A percentile compares a stretch with the other conserved stretches of the same genome.
phyloP scores from a whole-genome alignment of 2,888 invertebrate genomes.

The Erannis defoliaria region DNA sequence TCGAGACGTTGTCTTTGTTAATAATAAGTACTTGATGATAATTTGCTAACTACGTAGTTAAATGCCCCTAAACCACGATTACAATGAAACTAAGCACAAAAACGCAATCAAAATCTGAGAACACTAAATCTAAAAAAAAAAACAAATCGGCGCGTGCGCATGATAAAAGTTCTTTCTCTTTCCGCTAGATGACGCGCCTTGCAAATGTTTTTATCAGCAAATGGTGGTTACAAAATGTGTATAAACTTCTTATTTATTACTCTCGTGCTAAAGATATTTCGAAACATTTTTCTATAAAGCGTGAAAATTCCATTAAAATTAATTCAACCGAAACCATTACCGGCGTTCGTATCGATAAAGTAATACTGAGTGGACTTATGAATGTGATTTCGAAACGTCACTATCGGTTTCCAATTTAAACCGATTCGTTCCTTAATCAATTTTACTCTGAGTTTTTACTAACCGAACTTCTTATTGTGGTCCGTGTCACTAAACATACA shows the following conservation, averaged over 20 bases:
- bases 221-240: constrained; percentile 40
- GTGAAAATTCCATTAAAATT: constrained; percentile 86
- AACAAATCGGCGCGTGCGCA: constrained; percentile 71
- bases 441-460: constrained; percentile 82
- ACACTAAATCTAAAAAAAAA: constrained; percentile 48
- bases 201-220: constrained; percentile 47
- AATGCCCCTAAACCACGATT: constrained; percentile 14
- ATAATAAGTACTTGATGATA: constrained; percentile 61
- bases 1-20: constrained; percentile 67
- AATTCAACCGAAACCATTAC: constrained; percentile 86
- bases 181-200: constrained; percentile 71
- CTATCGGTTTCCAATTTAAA: constrained; percentile 87
- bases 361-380: constrained; percentile 84
- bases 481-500: constrained; percentile 74
- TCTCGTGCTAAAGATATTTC: constrained; percentile 79
- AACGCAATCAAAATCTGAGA: constrained; percentile 25
- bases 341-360: constrained; percentile 84
- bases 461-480: constrained; percentile 73
- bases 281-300: constrained; percentile 84
- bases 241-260: constrained; percentile 74
- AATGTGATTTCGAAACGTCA: constrained; percentile 86
- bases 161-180: constrained; percentile 57
- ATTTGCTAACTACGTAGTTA: constrained; percentile 53
- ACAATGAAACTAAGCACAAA: constrained; percentile 44
- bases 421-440: constrained; percentile 87